Base-by-base conservation (phyloP, 1,140 invertebrate species). In the Pissodes strobi region DNA sequence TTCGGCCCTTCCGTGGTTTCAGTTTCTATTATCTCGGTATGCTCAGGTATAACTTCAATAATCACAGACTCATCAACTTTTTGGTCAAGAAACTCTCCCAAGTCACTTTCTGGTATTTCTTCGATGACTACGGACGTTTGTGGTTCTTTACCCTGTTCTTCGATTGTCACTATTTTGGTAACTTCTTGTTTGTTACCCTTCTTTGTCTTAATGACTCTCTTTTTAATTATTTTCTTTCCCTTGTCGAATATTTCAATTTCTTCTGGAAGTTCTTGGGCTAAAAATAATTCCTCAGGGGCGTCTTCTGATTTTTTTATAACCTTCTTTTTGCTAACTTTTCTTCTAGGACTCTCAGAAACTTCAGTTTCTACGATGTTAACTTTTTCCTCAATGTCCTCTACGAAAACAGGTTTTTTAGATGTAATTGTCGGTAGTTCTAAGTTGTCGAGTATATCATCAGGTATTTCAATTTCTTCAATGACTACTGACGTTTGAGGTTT, bases 401-500 rank as follows among this genome's bases (percentile, higher is more conserved):
- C 72, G 43, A 78, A 74, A 22, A 68, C 73, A 15, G 64, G 59
- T 52, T 63, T 59, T 15, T 18, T 46, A 17, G 18, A 13, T 39
- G 9, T 51, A 10, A 19, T 30, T 34, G 53, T 60, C 19, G 63
- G 63, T 34, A 38, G 13, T 12, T 18, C n/a, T 3, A 58, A 22
- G 25, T 65, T 55, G 18, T 65, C 30, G 4, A 58, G 13, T 13
- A 58, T 17, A 15, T 67, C 66, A 62, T 63, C 69, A 5, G 76
- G 75, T 38, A 80, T 72, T 13, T 81, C 80, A 25, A 72, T 66
- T 69, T 83, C 79, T 64, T 82, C 78, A 4, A 80, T 68, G 0
- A 80, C 80, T 53, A 81, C 75, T 8, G 70, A 76, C 2, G 71
- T 74, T 34, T 79, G 64, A 15, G 79, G 75, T 27, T 72, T 67